Base-by-base conservation (phyloP, 2,888 invertebrate species). In the Cephus pulcher region DNA sequence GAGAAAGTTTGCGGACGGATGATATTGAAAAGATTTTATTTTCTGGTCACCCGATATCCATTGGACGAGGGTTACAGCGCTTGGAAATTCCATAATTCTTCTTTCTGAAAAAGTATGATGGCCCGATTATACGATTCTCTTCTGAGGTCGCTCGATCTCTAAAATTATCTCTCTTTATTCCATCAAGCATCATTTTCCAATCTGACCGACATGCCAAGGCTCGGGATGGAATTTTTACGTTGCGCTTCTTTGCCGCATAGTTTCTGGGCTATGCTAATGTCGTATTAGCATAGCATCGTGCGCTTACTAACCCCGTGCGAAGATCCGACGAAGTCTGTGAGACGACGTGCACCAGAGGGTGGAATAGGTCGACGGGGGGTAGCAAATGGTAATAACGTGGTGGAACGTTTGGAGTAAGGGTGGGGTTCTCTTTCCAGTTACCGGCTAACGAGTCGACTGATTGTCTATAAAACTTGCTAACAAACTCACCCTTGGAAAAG, bases 381-480 rank as follows among this genome's bases (percentile, higher is more conserved):
- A 34, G 77, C 84, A 83, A 86, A 88, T 87, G 86, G 87, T 83
- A 87, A 87, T 88, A 87, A 87, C 87, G 80, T 81, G 81, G 80
- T 80, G 80, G 83, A 84, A 84, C 82, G 83, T 78, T 78, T 12
- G 82, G 82, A 85, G 34, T 9, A 85, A 82, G 82, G 84, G 79
- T 82, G 34, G 71, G 33, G 1, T 32, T 34, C 32, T 71, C 71
- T 34, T 71, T 33, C 71, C 84, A 86, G 88, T 87, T 86, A 84
- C 84, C 86, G 82, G 85, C 87, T 88, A 88, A 88, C 88, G 87
- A 88, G 88, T 86, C 86, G 84, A 85, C 87, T 86, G 87, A 88
- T 88, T 86, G 88, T 88, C 88, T 85, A 88, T 88, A 88, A 88
- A 88, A 88, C 86, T 88, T 87, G 86, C 86, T 87, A 87, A 88